Conservation (phyloP, 2,888 invertebrate genomes). For the Thelaira solivaga region DNA sequence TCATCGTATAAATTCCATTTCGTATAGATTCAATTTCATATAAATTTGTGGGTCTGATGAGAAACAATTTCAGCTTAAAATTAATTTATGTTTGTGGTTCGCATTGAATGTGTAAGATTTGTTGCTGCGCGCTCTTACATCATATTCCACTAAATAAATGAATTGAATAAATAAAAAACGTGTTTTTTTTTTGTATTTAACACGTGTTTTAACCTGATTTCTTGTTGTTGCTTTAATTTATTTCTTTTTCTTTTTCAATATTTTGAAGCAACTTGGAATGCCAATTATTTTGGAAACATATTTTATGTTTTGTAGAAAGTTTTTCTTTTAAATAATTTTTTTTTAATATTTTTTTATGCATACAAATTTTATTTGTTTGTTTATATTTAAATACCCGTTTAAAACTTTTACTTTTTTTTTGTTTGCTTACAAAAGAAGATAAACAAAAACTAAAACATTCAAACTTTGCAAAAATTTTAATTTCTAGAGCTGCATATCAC, state of each 20-base stretch:
- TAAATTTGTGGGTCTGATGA: too few species aligned
- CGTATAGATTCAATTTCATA: too few species aligned
- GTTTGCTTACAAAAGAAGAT: neutral
- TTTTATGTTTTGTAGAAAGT: slow-evolving; percentile 52
- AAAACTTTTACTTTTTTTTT: slow-evolving; percentile 54
- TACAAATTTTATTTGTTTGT: too few species aligned
- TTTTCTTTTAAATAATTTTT: slow-evolving; percentile 14
- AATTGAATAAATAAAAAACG: too few species aligned
- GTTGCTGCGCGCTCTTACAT: too few species aligned
- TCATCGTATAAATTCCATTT: too few species aligned
- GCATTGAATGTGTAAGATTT: too few species aligned
- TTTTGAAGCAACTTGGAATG: slow-evolving; percentile 27
- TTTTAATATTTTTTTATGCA: slow-evolving; percentile 1
- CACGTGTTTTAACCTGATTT: slow-evolving; percentile 36
- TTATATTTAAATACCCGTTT: slow-evolving; percentile 7
- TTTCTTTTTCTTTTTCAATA: neutral
- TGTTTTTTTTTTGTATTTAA: neutral
- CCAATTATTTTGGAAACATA: slow-evolving; percentile 32
- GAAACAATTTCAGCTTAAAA: too few species aligned
- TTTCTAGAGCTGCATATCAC: neutral
- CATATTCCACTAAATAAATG: too few species aligned
- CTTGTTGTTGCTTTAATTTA: neutral
- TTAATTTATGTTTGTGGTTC: too few species aligned
- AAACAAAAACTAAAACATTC: slow-evolving; percentile 20
- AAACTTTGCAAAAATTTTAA: slow-evolving; percentile 13